phyloP scores from a whole-genome alignment of 37 sponge, comb jelly and placozoan species.

The Petrosia ficiformis region DNA sequence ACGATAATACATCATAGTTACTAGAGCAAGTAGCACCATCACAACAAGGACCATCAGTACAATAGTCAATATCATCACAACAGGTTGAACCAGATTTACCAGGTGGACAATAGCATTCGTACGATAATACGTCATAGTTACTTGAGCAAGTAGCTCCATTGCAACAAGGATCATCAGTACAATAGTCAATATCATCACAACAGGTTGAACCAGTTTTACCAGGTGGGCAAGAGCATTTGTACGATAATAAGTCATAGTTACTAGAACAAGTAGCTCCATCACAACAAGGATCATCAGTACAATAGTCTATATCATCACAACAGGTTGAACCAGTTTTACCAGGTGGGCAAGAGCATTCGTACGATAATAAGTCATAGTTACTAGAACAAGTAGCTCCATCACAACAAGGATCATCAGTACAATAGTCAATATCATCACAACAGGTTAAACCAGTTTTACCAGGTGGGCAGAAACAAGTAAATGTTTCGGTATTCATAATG shows the following conservation, averaged over 20 bases:
- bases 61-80: background rate
- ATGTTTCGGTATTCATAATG: background rate
- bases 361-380: background rate
- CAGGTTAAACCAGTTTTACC: conserved; percentile 2
- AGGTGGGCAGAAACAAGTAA: background rate
- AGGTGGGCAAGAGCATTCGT: background rate
- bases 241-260: background rate
- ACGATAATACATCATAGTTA: no score
- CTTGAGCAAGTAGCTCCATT: background rate
- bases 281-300: background rate
- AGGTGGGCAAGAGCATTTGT: background rate
- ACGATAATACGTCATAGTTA: background rate
- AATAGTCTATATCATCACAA: background rate
- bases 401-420: background rate
- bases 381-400: background rate
- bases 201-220: conserved; percentile 4
- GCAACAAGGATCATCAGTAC: background rate
- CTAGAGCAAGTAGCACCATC: background rate
- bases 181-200: background rate
- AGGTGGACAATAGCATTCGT: background rate
- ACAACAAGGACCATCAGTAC: background rate
- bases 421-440: background rate
- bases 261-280: background rate
- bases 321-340: conserved; percentile 4
- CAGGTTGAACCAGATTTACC: conserved; percentile 2